Percentiles rank a stretch among this genome's conserved stretches.
Conservation (phyloP, 1,140 invertebrate species). For the Monochamus saltuarius region DNA sequence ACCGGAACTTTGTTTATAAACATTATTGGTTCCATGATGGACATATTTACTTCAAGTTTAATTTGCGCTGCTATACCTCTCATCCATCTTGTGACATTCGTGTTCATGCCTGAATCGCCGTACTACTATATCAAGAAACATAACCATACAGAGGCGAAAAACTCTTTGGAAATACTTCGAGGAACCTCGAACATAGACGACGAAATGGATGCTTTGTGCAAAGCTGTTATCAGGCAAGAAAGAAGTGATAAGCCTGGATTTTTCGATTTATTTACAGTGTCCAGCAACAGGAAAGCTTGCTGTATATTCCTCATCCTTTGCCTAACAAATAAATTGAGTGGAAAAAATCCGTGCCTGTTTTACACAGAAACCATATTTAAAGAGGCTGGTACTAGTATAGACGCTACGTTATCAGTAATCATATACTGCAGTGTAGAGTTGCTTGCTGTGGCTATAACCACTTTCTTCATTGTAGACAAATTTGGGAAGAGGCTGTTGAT, state of each 20-base stretch:
- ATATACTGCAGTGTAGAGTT: constrained; percentile 63
- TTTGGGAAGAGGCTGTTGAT: constrained; percentile 71
- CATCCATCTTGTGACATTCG: constrained; percentile 53
- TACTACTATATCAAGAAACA: constrained; percentile 80
- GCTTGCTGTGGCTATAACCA: constrained; percentile 68
- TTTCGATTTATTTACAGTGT: constrained; percentile 54
- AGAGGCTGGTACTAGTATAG: constrained; percentile 51
- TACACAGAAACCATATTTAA: constrained; percentile 63
- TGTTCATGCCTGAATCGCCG: constrained; percentile 85
- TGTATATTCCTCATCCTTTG: constrained; percentile 57
- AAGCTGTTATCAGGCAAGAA: constrained; percentile 46
- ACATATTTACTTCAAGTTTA: constrained; percentile 56
- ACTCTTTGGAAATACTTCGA: constrained; percentile 74
- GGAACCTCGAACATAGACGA: constrained; percentile 76
- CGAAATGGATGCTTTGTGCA: constrained; percentile 74
- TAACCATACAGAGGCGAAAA: constrained; percentile 68
- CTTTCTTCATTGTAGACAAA: constrained; percentile 69
- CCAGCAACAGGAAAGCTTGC: constrained; percentile 54
- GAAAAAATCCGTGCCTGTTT: constrained; percentile 65
- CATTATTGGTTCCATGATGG: constrained; percentile 62
- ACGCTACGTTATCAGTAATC: constrained; percentile 53
- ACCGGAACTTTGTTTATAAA: constrained; percentile 70
- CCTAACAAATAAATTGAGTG: constrained; percentile 67
- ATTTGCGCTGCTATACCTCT: constrained; percentile 56
- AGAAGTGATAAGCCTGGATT: constrained; percentile 43